Conservation (phyloP, 2,113 vertebrate genomes). For the Leucopsar rothschildi region DNA sequence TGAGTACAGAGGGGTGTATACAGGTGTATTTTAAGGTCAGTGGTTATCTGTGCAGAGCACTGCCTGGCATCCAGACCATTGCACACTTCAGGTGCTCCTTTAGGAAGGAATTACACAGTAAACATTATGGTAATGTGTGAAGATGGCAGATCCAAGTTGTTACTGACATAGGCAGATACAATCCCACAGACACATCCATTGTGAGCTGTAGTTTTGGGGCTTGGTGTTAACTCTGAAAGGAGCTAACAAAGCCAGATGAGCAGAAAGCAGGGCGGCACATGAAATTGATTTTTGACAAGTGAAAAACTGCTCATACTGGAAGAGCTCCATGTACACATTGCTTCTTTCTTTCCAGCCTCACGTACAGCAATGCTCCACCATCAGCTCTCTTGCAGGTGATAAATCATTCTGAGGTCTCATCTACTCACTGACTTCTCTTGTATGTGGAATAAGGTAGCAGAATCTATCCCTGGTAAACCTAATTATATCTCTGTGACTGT, state of each 20-base stretch:
- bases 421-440: constrained; percentile 21
- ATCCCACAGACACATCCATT: background rate
- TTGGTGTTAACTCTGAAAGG: background rate
- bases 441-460: constrained; percentile 18
- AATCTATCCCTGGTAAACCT: constrained; percentile 40
- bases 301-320: constrained; percentile 9
- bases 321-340: background rate
- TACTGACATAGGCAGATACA: background rate
- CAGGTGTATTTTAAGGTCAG: background rate
- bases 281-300: constrained; percentile 43
- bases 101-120: background rate
- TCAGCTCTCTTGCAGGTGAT: constrained; percentile 28
- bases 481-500: constrained; percentile 20
- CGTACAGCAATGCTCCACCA: background rate
- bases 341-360: constrained; percentile 4
- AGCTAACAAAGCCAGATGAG: background rate
- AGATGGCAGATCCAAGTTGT: background rate
- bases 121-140: background rate
- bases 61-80: background rate
- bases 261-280: background rate
- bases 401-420: constrained; percentile 54
- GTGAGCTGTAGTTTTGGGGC: background rate
- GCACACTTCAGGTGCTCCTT: background rate
- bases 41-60: background rate
- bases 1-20: background rate